Evolutionary conservation across 2,888 invertebrate species (phyloP).

Genomic region (Mallateleia sp.): DNA sequence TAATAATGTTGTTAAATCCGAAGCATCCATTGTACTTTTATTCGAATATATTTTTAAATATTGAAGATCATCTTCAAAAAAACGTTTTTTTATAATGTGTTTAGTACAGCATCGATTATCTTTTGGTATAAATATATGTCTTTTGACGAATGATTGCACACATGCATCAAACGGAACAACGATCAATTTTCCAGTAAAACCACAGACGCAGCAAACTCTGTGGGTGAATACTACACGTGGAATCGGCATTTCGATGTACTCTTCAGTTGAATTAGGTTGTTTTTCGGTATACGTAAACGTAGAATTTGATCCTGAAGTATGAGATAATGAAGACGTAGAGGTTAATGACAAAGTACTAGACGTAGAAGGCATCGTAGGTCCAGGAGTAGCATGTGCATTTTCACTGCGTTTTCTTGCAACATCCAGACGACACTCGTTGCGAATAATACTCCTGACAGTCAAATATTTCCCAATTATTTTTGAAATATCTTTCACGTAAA

Average conservation of each 20-base stretch:
- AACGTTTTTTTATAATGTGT: constrained; percentile 38
- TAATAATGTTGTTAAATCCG: neutral
- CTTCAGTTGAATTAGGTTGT: too few species aligned
- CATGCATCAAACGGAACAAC: constrained; percentile 6
- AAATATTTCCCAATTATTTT: neutral
- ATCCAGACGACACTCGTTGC: neutral
- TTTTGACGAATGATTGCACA: neutral
- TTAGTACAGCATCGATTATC: constrained; percentile 20
- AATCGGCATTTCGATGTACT: constrained; percentile 11
- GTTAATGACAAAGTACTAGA: neutral
- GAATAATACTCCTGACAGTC: neutral
- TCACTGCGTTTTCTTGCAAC: neutral
- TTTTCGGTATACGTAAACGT: neutral
- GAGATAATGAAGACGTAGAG: neutral
- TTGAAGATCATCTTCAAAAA: neutral
- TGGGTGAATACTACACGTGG: neutral
- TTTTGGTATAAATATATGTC: constrained; percentile 17
- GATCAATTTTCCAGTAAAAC: neutral
- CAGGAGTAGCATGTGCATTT: neutral
- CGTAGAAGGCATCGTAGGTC: neutral
- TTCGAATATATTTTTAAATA: neutral
- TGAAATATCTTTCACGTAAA: too few species aligned
- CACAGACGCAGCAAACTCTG: neutral
- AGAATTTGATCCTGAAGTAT: neutral
- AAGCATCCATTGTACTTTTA: neutral